A percentile compares a stretch with the other conserved stretches of the same genome.
These are phyloP conservation scores for Capreolus pygargus DNA, from an alignment of 2,113 vertebrate species.

Conservation along the genomic window DNA sequence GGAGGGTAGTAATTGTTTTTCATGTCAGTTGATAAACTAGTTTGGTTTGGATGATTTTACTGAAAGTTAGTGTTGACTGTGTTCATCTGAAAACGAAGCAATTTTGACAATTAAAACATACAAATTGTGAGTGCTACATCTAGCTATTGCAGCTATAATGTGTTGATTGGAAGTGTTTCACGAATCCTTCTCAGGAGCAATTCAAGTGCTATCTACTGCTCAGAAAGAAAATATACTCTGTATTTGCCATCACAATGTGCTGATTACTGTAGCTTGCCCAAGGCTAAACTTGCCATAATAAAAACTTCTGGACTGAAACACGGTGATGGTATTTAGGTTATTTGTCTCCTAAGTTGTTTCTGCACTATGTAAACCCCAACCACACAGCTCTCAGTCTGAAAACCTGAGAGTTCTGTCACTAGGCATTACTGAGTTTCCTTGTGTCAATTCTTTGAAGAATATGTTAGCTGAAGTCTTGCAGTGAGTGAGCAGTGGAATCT, in stretches of 20 bases:
- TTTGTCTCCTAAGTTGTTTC: slow-evolving; percentile 66
- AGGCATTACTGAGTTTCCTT: slow-evolving; percentile 64
- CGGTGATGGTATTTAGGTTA: slow-evolving; percentile 57
- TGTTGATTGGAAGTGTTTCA: slow-evolving; percentile 33
- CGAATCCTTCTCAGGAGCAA: slow-evolving; percentile 51
- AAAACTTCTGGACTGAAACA: slow-evolving; percentile 65
- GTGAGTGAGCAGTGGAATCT: slow-evolving; percentile 43
- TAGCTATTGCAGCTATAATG: slow-evolving; percentile 36
- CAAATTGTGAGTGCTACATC: background rate
- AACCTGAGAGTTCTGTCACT: slow-evolving; percentile 73
- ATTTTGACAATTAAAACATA: slow-evolving; percentile 33
- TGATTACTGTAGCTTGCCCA: slow-evolving; percentile 61
- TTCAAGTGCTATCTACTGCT: slow-evolving; percentile 31
- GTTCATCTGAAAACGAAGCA: slow-evolving; percentile 55
- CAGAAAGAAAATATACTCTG: slow-evolving; percentile 62
- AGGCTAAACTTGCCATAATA: slow-evolving; percentile 66
- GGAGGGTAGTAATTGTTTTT: background rate
- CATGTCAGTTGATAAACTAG: slow-evolving; percentile 48
- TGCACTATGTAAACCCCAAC: slow-evolving; percentile 67
- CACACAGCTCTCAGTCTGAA: slow-evolving; percentile 83
- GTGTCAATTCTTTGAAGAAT: slow-evolving; percentile 70
- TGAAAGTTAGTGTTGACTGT: slow-evolving; percentile 45
- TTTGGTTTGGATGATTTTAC: slow-evolving; percentile 66
- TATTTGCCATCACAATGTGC: slow-evolving; percentile 71
- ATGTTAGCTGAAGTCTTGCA: slow-evolving; percentile 75